Percentiles rank a stretch among this genome's conserved stretches.
These are phyloP conservation scores for Bradypus variegatus DNA, from an alignment of 2,797 vertebrate species.

Conservation along the genomic window DNA sequence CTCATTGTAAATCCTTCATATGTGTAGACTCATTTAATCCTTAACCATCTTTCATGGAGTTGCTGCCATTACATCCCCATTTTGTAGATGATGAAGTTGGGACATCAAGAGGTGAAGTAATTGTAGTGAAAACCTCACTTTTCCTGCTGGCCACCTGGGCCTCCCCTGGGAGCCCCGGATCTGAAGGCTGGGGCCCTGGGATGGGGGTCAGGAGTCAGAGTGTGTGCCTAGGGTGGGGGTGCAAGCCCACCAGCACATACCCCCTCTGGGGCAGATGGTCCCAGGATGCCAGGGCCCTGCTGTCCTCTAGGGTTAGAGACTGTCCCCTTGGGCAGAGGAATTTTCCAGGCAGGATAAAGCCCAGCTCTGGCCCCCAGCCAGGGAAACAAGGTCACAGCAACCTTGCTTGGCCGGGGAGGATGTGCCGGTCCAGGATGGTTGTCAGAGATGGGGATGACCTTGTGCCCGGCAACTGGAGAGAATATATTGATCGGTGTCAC, in stretches of 20 bases:
- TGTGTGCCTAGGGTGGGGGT: background rate
- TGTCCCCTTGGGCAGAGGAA: background rate
- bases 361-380: background rate
- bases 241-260: background rate
- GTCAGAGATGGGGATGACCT: background rate
- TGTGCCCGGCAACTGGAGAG: background rate
- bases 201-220: too few relatives aligned
- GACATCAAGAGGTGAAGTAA: background rate
- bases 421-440: background rate
- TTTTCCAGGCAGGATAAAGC: background rate
- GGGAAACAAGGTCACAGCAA: background rate
- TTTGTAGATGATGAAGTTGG: background rate
- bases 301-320: background rate
- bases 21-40: background rate
- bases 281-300: background rate
- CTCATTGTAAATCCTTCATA: background rate
- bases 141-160: background rate
- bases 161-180: background rate
- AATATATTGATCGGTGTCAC: accelerated
- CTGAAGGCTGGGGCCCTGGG: background rate
- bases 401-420: background rate
- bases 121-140: too few relatives aligned
- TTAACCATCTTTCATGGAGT: background rate
- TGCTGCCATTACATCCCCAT: background rate
- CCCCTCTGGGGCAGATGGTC: background rate